Base-by-base conservation (phyloP, 2,888 invertebrate genomes). In the Diogma glabrata region DNA sequence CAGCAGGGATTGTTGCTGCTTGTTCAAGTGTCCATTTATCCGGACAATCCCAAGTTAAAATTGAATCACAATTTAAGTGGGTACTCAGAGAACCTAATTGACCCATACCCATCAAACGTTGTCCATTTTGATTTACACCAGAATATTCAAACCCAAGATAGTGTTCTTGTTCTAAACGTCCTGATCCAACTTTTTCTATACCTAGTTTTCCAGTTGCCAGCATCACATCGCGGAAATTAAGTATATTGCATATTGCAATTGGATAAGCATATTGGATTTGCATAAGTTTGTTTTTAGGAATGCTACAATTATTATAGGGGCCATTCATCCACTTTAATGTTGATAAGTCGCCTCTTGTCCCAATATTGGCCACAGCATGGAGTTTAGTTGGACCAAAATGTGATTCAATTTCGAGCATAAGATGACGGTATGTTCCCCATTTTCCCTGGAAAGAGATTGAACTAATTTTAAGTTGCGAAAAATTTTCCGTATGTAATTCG, bases 211-310 rank as follows among this genome's bases (percentile, higher is more conserved):
- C 95, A 1, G 89, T 89, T 0, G 94, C 90, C 1, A 90, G 74
- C 96, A 96, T 95, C 1, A 96, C 75, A 66, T 96, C 96, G 61
- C 90, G 82, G 79, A 95, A 96, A 71, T 96, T 97, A 12, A 96
- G 66, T n/a, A n/a, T n/a, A n/a, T n/a, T n/a, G n/a, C n/a, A n/a
- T n/a, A n/a, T n/a, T n/a, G n/a, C n/a, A n/a, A n/a, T n/a, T n/a
- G n/a, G n/a, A n/a, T n/a, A n/a, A n/a, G n/a, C n/a, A n/a, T n/a
- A n/a, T n/a, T n/a, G n/a, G n/a, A n/a, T n/a, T n/a, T n/a, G n/a
- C n/a, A n/a, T n/a, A n/a, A n/a, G n/a, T n/a, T n/a, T n/a, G n/a
- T n/a, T n/a, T n/a, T n/a, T n/a, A n/a, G n/a, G n/a, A n/a, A n/a
- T n/a, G n/a, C n/a, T n/a, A n/a, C n/a, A n/a, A n/a, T n/a, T n/a